Conservation (phyloP, 2,888 invertebrate species). For the Chorisops tibialis region DNA sequence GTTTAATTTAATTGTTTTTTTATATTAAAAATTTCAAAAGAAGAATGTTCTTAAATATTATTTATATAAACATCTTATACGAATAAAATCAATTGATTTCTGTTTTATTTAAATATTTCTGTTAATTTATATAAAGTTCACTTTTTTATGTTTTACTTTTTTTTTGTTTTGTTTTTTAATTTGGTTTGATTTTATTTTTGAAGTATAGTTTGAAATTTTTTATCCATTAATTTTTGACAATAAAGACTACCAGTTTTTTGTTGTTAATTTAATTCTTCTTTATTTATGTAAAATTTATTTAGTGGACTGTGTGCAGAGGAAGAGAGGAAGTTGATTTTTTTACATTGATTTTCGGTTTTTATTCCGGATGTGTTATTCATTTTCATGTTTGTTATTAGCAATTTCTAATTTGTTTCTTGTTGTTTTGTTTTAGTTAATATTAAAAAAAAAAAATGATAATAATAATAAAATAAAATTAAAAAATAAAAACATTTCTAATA, state of each 20-base stretch:
- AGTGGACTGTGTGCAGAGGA: slow-evolving; percentile 10
- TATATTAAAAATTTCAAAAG: slow-evolving; percentile 10
- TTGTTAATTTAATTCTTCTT: slow-evolving; percentile 21
- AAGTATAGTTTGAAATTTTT: slow-evolving; percentile 15
- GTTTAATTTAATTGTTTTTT: slow-evolving; percentile 13
- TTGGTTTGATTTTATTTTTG: slow-evolving; percentile 23
- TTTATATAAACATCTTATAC: slow-evolving; percentile 16
- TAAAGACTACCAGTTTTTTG: slow-evolving; percentile 9
- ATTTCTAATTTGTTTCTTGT: neutral
- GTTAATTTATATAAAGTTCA: slow-evolving; percentile 6
- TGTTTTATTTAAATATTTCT: too few species aligned
- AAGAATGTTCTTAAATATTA: slow-evolving; percentile 15
- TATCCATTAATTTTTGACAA: too few species aligned
- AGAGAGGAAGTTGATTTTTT: neutral
- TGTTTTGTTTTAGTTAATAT: slow-evolving; percentile 17
- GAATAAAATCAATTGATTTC: neutral
- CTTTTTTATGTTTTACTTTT: slow-evolving; percentile 9
- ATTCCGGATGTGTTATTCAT: neutral
- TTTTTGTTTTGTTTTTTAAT: slow-evolving; percentile 11
- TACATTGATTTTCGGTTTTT: neutral
- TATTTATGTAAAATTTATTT: too few species aligned
- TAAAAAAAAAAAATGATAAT: slow-evolving; percentile 19
- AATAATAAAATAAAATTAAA: slow-evolving; percentile 27
- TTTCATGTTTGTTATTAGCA: too few species aligned
- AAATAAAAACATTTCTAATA: slow-evolving; percentile 47